These are phyloP conservation scores for Ormyrus pomaceus DNA, from an alignment of 2,888 invertebrate species.

Conservation along the genomic window DNA sequence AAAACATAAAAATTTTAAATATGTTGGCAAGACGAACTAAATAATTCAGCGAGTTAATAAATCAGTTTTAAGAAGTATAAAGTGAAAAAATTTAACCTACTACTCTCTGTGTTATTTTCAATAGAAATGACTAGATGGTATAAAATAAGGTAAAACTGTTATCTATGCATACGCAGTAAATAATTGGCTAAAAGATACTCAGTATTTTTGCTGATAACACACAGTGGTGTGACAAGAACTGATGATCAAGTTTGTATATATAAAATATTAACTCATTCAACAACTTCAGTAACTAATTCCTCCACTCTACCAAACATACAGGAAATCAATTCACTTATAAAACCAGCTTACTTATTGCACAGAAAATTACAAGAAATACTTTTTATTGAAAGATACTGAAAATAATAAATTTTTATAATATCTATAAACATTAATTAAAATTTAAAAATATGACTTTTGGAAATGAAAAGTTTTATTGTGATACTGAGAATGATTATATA, in stretches of 20 bases:
- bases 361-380: not conserved
- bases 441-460: conserved; percentile 55
- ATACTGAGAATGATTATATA: conserved; percentile 17
- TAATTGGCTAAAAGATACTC: conserved; percentile 37
- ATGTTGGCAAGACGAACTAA: no score
- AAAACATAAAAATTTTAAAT: no score
- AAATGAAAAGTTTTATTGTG: conserved; percentile 39
- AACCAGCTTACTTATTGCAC: no score
- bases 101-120: no score
- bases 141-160: conserved; percentile 6
- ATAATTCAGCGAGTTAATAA: no score
- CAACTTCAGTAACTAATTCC: conserved; percentile 22
- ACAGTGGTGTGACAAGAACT: conserved; percentile 47
- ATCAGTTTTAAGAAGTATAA: no score
- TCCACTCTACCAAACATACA: not conserved
- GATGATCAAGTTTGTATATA: conserved; percentile 27
- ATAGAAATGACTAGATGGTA: no score
- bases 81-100: no score
- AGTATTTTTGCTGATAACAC: conserved; percentile 44
- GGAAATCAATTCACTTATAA: not conserved
- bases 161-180: conserved; percentile 41
- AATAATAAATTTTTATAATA: not conserved
- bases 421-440: not conserved
- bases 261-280: conserved; percentile 29
- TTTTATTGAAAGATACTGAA: not conserved